Percentiles rank a stretch among this genome's conserved stretches.
phyloP scores from a whole-genome alignment of 23 tunicate species.

The Pegea sp. region DNA sequence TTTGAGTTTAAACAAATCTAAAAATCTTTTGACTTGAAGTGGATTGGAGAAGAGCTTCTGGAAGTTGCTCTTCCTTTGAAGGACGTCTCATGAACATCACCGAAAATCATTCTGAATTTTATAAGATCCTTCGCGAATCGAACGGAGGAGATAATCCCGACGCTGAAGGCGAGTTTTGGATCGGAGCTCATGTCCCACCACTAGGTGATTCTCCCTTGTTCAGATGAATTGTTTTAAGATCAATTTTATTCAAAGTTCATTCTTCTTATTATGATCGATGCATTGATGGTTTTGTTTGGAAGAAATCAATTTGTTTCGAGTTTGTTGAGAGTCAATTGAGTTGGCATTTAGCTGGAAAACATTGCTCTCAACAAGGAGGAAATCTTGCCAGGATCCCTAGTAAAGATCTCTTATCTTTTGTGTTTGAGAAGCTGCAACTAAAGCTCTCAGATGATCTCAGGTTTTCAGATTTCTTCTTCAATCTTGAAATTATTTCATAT shows the following conservation, averaged over 20 bases:
- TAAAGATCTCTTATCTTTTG: not conserved
- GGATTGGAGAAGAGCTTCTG: too few species aligned
- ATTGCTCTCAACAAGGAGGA: not conserved
- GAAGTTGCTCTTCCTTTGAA: too few species aligned
- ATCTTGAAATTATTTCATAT: too few species aligned
- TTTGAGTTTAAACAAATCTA: too few species aligned
- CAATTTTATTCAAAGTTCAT: not conserved
- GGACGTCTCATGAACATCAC: constrained; percentile 1
- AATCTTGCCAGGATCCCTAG: not conserved
- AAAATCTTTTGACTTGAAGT: too few species aligned
- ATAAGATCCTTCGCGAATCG: not conserved
- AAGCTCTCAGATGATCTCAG: too few species aligned
- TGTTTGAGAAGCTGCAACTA: too few species aligned
- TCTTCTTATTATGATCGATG: not conserved
- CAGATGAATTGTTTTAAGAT: not conserved
- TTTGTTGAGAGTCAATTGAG: not conserved
- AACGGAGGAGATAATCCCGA: not conserved
- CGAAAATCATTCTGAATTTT: not conserved
- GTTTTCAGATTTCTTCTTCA: too few species aligned
- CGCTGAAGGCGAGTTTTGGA: not conserved
- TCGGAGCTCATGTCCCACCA: constrained; percentile 1
- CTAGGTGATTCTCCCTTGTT: too few species aligned
- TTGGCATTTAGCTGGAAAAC: not conserved
- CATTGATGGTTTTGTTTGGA: not conserved
- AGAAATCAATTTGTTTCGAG: not conserved